Percentiles rank a stretch among this genome's conserved stretches.
Conservation (phyloP, 2,888 invertebrate genomes). For the Harpalus rufipes region DNA sequence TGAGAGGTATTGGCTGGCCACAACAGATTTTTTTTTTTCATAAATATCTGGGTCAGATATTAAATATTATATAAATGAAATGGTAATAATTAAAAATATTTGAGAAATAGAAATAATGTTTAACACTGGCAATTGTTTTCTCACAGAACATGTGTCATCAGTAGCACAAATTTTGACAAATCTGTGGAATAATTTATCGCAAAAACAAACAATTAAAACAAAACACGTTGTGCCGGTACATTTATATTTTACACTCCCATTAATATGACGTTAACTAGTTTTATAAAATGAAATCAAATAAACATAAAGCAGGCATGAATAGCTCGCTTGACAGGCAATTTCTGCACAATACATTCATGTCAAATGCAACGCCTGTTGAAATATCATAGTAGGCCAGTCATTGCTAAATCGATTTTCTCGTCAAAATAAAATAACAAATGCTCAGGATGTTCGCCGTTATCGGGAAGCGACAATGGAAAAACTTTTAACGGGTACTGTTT, state of each 20-base stretch:
- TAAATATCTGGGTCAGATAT: background rate
- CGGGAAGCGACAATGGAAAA: background rate
- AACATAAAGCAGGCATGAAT: slow-evolving; percentile 23
- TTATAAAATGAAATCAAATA: slow-evolving; percentile 49
- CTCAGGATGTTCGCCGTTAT: slow-evolving; percentile 34
- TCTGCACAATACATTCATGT: slow-evolving; percentile 48
- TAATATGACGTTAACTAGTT: slow-evolving; percentile 46
- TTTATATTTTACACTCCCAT: slow-evolving; percentile 35
- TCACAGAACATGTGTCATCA: background rate
- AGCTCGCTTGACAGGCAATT: slow-evolving; percentile 51
- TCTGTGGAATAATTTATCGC: slow-evolving; percentile 39
- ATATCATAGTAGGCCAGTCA: slow-evolving; percentile 40
- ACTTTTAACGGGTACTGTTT: background rate
- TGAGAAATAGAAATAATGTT: too few relatives aligned
- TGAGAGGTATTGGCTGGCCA: too few relatives aligned
- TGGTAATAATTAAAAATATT: too few relatives aligned
- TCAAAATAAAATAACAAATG: slow-evolving; percentile 42
- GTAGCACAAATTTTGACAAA: slow-evolving; percentile 12
- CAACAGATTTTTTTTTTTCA: too few relatives aligned
- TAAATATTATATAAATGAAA: background rate
- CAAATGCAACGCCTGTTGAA: slow-evolving; percentile 55
- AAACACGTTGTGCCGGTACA: slow-evolving; percentile 23
- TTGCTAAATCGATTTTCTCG: slow-evolving; percentile 50
- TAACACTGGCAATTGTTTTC: slow-evolving; percentile 6
- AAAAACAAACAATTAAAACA: slow-evolving; percentile 45